These are phyloP conservation scores for Mionectes olivaceus DNA, from an alignment of 2,797 vertebrate species.

Conservation along the genomic window DNA sequence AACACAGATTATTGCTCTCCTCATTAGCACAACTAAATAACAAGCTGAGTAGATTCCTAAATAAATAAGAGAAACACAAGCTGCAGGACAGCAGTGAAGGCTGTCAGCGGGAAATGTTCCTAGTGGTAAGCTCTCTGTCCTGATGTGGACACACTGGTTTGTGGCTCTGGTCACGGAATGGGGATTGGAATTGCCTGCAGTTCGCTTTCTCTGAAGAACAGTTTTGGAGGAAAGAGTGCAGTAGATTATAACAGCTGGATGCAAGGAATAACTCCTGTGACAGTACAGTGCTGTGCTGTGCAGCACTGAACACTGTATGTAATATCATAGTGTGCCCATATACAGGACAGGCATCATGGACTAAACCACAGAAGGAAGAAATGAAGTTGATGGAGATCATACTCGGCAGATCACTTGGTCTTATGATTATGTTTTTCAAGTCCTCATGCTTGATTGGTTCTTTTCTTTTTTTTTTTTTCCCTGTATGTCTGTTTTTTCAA, in stretches of 20 bases:
- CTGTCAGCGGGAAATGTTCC: not conserved
- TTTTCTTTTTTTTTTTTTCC: rapidly evolving
- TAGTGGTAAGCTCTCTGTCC: not conserved
- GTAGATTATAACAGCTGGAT: not conserved
- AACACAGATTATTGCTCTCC: not conserved
- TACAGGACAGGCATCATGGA: not conserved
- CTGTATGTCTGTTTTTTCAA: not conserved
- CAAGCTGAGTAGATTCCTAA: not conserved
- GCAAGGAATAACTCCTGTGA: not conserved
- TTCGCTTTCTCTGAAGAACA: not conserved
- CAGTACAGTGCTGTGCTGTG: not conserved
- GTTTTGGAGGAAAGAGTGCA: not conserved
- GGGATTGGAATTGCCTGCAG: not conserved
- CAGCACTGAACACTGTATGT: not conserved
- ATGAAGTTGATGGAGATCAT: not conserved
- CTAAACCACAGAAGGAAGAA: not conserved
- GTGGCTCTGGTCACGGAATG: not conserved
- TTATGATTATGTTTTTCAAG: not conserved
- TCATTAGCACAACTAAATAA: not conserved
- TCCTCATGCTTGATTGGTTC: not conserved
- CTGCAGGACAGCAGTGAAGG: not conserved
- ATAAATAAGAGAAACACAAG: not conserved
- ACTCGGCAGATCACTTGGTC: not conserved
- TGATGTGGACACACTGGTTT: not conserved
- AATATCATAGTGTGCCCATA: not conserved